Base-by-base conservation (phyloP, 2,113 vertebrate species). In the Hydrolagus affinis region DNA sequence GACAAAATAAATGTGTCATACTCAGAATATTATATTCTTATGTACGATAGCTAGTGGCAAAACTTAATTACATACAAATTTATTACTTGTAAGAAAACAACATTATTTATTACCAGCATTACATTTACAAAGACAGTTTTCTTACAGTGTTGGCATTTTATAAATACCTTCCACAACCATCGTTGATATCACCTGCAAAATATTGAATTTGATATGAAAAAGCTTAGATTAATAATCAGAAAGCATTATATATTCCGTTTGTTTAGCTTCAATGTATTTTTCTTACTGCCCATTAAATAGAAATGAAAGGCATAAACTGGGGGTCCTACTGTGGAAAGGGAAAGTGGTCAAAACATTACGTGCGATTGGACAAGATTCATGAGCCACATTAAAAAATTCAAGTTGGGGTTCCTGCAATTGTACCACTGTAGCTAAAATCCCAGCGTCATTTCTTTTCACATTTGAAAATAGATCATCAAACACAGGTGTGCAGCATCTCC, bases 61-160 rank as follows among this genome's bases (percentile, higher is more conserved):
- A 83, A 83, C 66, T 83, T 83, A 83, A 83, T 83, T 83, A 83
- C 78, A 83, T 32, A 32, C 78, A 83, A 83, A 66, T 66, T 28
- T 66, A 83, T 68, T 83, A 83, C 62, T 59, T 83, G 60, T 83
- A 83, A 83, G 66, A 74, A 44, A 44, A 44, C 44, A 83, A 66
- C 77, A 83, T 83, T 66, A 83, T 68, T 83, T 83, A 83, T 83
- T 83, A 60, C 66, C 57, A 64, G 23, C 66, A 28, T 64, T 75
- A 75, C 56, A 64, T 83, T 83, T 66, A 21, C 60, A 66, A 66
- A 32, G 78, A 62, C 11, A 80, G 23, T 83, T 64, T 60, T 66
- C 78, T 83, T 83, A 64, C 78, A 64, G 3, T 32, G 62, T 66
- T 83, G 78, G 66, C 9, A 32, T 83, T 28, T 83, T 83, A 32